Evolutionary conservation across 2,888 invertebrate species (phyloP), one percentile per base, ranked within the genome.

Genomic region (Chironomus tentans): DNA sequence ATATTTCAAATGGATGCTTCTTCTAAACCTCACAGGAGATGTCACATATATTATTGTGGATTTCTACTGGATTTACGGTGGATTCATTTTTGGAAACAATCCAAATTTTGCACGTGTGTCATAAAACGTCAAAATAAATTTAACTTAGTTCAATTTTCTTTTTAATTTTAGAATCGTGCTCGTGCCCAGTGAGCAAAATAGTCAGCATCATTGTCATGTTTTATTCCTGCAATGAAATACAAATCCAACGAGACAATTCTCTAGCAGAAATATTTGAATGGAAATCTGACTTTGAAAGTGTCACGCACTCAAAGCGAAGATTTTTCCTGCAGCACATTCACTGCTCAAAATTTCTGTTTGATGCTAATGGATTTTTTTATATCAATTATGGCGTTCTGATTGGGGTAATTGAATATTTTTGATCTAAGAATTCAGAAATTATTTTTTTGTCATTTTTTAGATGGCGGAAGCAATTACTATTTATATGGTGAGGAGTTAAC

Each of bases 21-120:
- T 71, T 3, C 22, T 71, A 7, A 56, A 50, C 12, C 22, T 71
- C 15, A 28, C 71, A 24, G 6, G 18, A 28, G 71, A 71, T 22
- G 21, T 71, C 7, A 56, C 28, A 21, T 12, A 22, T 15, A 22
- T 71, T n/a, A 56, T 21, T 0, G 56, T 71, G 6, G 71, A 71
- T 22, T 56, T 28, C 22, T 71, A 71, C 56, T 71, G 71, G 71
- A 71, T 71, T 38, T 71, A 71, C 28, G 71, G 71, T 24, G 71
- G 71, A n/a, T 56, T 71, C 10, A 22, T 22, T 6, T 56, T 46
- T 13, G 24, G 18, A 7, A 21, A 24, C 1, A 71, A 71, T 56
- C 71, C 71, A 28, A 48, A 48, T 22, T 71, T 71, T 24, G 10
- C 56, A 13, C 71, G 71, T 71, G 48, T 56, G 71, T 50, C 12